Base-by-base conservation (phyloP, 2,797 vertebrate genomes). In the Lacerta agilis region DNA sequence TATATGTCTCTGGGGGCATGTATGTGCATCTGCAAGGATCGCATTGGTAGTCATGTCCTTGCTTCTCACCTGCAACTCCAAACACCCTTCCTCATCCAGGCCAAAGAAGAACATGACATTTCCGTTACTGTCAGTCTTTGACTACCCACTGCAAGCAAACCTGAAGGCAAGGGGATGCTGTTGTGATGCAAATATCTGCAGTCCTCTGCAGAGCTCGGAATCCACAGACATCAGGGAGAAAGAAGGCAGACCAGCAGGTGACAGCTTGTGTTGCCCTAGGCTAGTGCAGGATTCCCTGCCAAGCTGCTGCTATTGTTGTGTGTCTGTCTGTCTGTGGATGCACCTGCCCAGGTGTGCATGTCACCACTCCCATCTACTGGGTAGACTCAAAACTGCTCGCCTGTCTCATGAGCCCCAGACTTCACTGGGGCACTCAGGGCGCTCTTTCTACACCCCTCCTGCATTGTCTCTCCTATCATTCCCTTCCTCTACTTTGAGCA, bases 341-440 rank as follows among this genome's bases (percentile, higher is more conserved):
- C 3, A 25, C 86, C 67, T 73, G 78, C 33, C 11, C 55, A 73
- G 66, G 82, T 27, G 23, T 71, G 41, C 10, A 43, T 41, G 64
- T 49, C 71, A 71, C 49, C 36, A 61, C 82, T 71, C 64, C 85
- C 86, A 77, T 69, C 82, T 87, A 27, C 77, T 61, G 89, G 83
- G 77, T 67, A 43, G 71, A 45, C 76, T 69, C 86, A 58, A 75
- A 58, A 55, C 41, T 43, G 55, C 78, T 25, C 4, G 25, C 29
- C 17, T 79, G 41, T 75, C 41, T 69, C 76, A 38, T 29, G 43
- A 23, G 25, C 33, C 33, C 5, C 20, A 17, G 27, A 55, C 43
- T 58, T 36, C 4, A 1, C 9, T 41, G 41, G 20, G 41, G 3
- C 55, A 17, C 15, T 3, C 55, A 64, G 20, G 61, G 61, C 20